phyloP scores from a whole-genome alignment of 2,888 invertebrate species.

The Ophion costatus region DNA sequence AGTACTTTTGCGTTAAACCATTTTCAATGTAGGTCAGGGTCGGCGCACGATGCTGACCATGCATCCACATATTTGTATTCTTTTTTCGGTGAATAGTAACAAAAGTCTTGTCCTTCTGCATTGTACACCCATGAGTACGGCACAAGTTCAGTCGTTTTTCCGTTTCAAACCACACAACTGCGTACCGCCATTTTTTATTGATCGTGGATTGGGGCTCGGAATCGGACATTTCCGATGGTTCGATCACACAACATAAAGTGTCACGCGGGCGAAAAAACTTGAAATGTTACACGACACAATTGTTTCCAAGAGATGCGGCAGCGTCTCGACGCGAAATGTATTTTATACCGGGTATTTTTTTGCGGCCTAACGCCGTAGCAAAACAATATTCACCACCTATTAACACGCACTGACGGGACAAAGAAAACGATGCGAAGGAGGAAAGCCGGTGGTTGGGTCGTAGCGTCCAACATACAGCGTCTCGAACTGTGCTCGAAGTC shows the following conservation, averaged over 20 bases:
- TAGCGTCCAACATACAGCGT: background rate
- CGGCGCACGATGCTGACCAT: conserved; percentile 20
- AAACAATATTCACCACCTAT: background rate
- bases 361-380: background rate
- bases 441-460: background rate
- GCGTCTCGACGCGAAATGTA: no score
- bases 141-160: conserved; percentile 45
- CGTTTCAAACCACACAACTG: conserved; percentile 41
- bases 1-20: conserved; percentile 27
- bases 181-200: conserved; percentile 39
- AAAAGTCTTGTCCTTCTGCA: conserved; percentile 38
- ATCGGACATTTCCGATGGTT: conserved; percentile 31
- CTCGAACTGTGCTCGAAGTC: background rate
- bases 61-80: conserved; percentile 37
- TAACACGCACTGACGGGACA: background rate
- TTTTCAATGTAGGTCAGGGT: conserved; percentile 36
- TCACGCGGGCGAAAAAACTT: background rate
- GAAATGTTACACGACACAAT: background rate
- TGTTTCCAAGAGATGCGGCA: no score
- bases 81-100: conserved; percentile 45
- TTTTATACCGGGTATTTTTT: background rate
- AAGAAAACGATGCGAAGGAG: background rate
- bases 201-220: conserved; percentile 29
- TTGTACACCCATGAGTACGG: conserved; percentile 36
- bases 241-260: background rate